Percentiles rank a stretch among this genome's conserved stretches.
phyloP scores from a whole-genome alignment of 2,797 vertebrate species.

The Heterohyrax brucei region DNA sequence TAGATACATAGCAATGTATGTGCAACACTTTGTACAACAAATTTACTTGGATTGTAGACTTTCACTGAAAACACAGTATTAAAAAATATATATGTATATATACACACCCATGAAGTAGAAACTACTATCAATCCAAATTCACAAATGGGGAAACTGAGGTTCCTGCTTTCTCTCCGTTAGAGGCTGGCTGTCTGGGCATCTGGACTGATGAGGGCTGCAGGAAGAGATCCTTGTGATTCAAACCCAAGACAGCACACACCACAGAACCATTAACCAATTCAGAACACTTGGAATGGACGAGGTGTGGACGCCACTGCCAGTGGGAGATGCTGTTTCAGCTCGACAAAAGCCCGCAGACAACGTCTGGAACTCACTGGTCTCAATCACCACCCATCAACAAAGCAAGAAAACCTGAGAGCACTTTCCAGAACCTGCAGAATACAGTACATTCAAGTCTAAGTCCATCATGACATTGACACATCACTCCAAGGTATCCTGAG shows the following conservation, averaged over 20 bases:
- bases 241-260: not conserved
- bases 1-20: no score
- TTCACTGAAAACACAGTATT: no score
- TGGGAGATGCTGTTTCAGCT: not conserved
- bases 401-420: not conserved
- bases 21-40: no score
- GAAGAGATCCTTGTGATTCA: not conserved
- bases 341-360: not conserved
- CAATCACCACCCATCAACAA: not conserved
- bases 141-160: not conserved
- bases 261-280: not conserved
- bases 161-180: not conserved
- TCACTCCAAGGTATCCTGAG: slow-evolving; percentile 5
- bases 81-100: no score
- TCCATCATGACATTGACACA: not conserved
- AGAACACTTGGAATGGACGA: not conserved
- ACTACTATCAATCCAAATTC: not conserved
- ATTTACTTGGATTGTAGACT: no score
- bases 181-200: not conserved
- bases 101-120: not conserved
- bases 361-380: not conserved
- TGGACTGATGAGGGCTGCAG: not conserved
- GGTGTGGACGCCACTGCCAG: not conserved
- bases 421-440: not conserved
- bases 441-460: not conserved